Evolutionary conservation across 2,113 vertebrate genomes (phyloP), one percentile per base, ranked within the genome.

Genomic region (Haplochromis burtoni): DNA sequence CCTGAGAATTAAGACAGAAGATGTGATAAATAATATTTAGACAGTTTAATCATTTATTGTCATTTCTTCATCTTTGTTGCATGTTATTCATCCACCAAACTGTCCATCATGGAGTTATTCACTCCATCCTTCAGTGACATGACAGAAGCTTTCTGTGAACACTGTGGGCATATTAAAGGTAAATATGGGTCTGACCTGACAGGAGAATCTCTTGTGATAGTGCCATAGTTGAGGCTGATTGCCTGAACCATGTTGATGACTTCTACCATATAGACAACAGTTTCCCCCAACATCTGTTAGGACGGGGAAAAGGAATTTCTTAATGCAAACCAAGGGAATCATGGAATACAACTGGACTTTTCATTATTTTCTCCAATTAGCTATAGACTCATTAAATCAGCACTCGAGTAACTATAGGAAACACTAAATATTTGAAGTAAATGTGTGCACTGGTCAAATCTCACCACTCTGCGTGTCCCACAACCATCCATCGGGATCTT

Each of bases 131-230:
- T 2, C 45, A 51, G 45, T 78, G 45, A 54, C 26, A 47, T 5
- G 16, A 42, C 19, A 26, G 29, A 21, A 6, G 11, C 51, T 49
- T 26, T 6, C 63, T 68, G 63, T 24, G n/a, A 68, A 68, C 63
- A 38, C 63, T 66, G 4, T n/a, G 31, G 33, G 33, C 4, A 66
- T 66, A 38, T 68, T 68, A 68, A 68, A 7, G 16, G 45, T 29
- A 33, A n/a, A 12, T 80, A 42, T 29, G 29, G 14, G 4, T 80
- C 92, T 68, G 86, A 97, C 96, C 96, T 96, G 87, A 96, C 81
- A 16, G 96, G 94, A 38, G 95, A 94, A 55, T 96, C 96, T 87
- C 96, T 95, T n/a, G 96, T 96, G 90, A 97, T 96, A 79, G 95
- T 96, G 51, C 96, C 96, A 12, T 96, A 95, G 94, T 95, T 95